These are phyloP conservation scores for Turnix velox DNA, from an alignment of 2,113 vertebrate genomes.

Conservation along the genomic window DNA sequence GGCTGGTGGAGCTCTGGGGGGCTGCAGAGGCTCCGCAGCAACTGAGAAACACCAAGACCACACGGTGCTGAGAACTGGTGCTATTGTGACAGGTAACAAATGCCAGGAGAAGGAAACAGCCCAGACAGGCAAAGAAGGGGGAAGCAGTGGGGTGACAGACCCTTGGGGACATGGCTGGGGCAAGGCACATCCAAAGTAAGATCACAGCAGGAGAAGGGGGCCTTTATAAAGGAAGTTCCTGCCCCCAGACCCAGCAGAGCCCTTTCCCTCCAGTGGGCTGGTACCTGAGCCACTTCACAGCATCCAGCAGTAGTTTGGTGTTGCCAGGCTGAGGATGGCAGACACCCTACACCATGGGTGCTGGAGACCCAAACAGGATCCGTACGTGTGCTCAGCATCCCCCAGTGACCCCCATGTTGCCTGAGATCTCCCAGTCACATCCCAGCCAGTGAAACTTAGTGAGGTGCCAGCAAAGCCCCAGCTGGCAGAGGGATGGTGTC, in stretches of 20 bases:
- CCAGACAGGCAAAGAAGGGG: not conserved
- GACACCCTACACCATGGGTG: not conserved
- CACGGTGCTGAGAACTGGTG: rapidly evolving
- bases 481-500: not conserved
- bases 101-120: not conserved
- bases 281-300: not conserved
- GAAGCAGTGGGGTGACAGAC: not conserved
- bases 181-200: rapidly evolving
- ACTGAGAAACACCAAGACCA: rapidly evolving
- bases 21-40: not conserved
- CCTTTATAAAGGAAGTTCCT: not conserved
- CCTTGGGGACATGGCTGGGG: rapidly evolving
- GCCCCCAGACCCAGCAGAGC: not conserved
- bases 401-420: rapidly evolving
- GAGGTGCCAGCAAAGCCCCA: not conserved
- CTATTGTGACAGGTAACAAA: not conserved
- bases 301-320: not conserved
- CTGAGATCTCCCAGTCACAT: not conserved
- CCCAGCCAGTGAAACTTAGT: not conserved
- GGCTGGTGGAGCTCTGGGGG: no score
- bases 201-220: not conserved
- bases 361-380: not conserved
- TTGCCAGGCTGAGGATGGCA: not conserved
- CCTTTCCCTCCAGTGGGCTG: rapidly evolving
- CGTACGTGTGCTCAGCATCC: rapidly evolving